Evolutionary conservation across 1,140 invertebrate genomes (phyloP).

Genomic region (Drosophila willistoni): DNA sequence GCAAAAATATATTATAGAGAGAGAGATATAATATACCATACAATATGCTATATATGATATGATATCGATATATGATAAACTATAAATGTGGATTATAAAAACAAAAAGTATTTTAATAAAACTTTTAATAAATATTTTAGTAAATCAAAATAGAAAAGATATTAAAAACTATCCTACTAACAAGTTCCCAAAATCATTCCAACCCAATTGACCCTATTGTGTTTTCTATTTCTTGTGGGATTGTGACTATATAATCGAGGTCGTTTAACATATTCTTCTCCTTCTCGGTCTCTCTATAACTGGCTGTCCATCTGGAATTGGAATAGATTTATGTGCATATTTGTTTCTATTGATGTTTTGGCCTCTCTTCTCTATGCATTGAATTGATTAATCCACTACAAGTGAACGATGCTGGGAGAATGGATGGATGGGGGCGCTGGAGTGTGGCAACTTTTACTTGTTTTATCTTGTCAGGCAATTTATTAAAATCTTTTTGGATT

Average conservation of each 20-base stretch:
- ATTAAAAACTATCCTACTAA: constrained; percentile 15
- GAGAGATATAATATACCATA: constrained; percentile 28
- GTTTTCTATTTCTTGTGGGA: neutral
- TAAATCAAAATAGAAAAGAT: constrained; percentile 53
- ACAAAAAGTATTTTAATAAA: constrained; percentile 77
- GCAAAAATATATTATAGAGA: constrained; percentile 27
- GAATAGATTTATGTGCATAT: constrained; percentile 67
- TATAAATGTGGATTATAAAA: constrained; percentile 68
- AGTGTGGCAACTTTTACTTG: constrained; percentile 12
- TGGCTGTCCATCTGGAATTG: constrained; percentile 25
- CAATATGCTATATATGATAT: constrained; percentile 34
- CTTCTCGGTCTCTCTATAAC: no score
- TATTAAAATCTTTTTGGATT: constrained; percentile 74
- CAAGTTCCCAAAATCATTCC: constrained; percentile 6
- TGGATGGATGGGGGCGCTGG: neutral
- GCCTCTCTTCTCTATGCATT: constrained; percentile 8
- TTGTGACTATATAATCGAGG: constrained; percentile 4
- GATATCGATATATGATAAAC: constrained; percentile 39
- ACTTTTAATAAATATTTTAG: constrained; percentile 82
- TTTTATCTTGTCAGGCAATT: constrained; percentile 54
- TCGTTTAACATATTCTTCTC: constrained; percentile 1
- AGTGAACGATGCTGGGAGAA: neutral
- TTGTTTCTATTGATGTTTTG: constrained; percentile 57
- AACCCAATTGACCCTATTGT: neutral
- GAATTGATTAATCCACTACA: constrained; percentile 72